Evolutionary conservation across 2,888 invertebrate species (phyloP), one percentile per base, ranked within the genome.

Genomic region (Atherix ibis): DNA sequence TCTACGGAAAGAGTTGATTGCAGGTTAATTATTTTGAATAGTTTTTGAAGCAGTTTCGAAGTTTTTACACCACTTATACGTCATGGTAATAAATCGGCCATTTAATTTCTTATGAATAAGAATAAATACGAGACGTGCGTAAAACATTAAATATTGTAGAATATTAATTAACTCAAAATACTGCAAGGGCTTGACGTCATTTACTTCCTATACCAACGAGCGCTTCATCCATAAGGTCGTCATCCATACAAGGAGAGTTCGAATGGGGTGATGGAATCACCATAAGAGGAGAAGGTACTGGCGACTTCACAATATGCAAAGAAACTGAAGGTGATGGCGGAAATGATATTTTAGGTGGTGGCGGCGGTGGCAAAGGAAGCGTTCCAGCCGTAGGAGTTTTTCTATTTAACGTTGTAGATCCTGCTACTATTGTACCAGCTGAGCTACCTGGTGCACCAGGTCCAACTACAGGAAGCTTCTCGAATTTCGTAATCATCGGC

Each of bases 181-280:
- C n/a, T 10, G n/a, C 19, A 6, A 25, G 17, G 31, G 32, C 36
- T 31, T 36, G 36, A 31, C 36, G 44, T 44, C 44, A 46, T 46
- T 46, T 44, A 8, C 42, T 40, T 34, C 42, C 40, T 22, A 45
- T 44, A 32, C 45, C 45, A 12, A 46, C 44, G 5, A 46, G 33
- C 5, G 45, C 40, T 18, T 46, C 46, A 36, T 47, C 45, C 41
- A 44, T 43, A 12, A 47, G 34, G 32, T 88, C 88, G 56, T 89
- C 88, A 52, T 88, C 88, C 46, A 82, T 79, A 48, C 80, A 78
- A 13, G 83, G 81, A 5, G 82, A 80, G 39, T 42, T 43, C 19
- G 47, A 68, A 50, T 68, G 68, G n/a, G 68, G 67, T 5, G 80
- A 78, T 4, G 76, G 73, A 31, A 72, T 71, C 27, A 70, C 61